Evolutionary conservation across 2,113 vertebrate species (phyloP).

Genomic region (Ursus arctos): DNA sequence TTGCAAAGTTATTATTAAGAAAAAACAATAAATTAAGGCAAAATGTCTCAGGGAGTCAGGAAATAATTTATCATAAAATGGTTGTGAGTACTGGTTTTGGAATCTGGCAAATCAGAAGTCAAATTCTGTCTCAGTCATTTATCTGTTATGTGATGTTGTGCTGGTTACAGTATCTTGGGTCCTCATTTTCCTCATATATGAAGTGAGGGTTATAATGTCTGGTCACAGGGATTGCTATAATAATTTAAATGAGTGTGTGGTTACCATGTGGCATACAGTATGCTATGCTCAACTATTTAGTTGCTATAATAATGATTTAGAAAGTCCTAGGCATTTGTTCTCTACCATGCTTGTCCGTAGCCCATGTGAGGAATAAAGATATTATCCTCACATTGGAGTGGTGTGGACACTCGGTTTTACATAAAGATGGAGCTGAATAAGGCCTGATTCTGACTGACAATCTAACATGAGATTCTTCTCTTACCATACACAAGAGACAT

Average conservation of each 20-base stretch:
- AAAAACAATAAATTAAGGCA: neutral
- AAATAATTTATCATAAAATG: neutral
- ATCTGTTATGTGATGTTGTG: neutral
- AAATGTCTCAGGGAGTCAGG: neutral
- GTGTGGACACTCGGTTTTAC: neutral
- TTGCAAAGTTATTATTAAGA: neutral
- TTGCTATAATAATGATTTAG: neutral
- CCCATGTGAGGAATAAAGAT: neutral
- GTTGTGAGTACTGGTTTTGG: neutral
- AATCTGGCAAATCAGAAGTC: neutral
- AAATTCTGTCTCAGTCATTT: neutral
- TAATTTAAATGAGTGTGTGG: neutral
- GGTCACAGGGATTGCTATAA: neutral
- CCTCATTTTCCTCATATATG: neutral
- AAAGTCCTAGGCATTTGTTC: neutral
- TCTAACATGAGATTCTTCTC: neutral
- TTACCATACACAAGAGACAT: neutral
- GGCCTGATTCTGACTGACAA: neutral
- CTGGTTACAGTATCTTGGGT: neutral
- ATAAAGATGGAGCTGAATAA: neutral
- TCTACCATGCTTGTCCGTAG: neutral
- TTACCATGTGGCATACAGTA: neutral
- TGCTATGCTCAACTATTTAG: neutral
- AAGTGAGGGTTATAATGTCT: neutral
- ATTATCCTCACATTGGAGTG: neutral